phyloP scores from a whole-genome alignment of 2,113 vertebrate genomes.

The Propithecus coquereli region DNA sequence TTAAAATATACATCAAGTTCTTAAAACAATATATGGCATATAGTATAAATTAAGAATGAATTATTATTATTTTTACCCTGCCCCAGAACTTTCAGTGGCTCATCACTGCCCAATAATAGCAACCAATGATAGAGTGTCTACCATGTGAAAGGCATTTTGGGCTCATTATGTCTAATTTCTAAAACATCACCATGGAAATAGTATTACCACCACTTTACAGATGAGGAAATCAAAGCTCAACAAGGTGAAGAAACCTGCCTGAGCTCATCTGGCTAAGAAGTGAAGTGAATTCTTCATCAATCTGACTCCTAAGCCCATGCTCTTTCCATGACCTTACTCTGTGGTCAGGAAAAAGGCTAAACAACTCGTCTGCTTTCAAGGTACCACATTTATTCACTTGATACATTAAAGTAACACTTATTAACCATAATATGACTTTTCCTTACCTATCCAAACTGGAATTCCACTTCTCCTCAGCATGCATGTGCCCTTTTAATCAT shows the following conservation, averaged over 20 bases:
- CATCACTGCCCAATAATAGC: background rate
- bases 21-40: background rate
- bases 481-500: background rate
- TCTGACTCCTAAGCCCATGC: constrained; percentile 4
- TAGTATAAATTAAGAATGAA: background rate
- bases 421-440: background rate
- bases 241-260: background rate
- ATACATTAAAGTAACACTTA: background rate
- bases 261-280: background rate
- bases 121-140: background rate
- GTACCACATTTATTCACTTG: background rate
- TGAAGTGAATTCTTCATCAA: background rate
- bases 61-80: background rate
- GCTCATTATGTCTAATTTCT: background rate
- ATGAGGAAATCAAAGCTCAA: constrained; percentile 26
- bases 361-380: background rate
- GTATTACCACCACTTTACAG: background rate
- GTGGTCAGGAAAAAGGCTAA: background rate
- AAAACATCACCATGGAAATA: background rate
- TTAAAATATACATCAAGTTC: background rate
- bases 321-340: background rate
- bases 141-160: background rate
- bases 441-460: background rate
- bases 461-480: background rate
- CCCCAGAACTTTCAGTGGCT: background rate